Evolutionary conservation across 2,113 vertebrate genomes (phyloP), one percentile per base, ranked within the genome.

Genomic region (Lampris incognitus): DNA sequence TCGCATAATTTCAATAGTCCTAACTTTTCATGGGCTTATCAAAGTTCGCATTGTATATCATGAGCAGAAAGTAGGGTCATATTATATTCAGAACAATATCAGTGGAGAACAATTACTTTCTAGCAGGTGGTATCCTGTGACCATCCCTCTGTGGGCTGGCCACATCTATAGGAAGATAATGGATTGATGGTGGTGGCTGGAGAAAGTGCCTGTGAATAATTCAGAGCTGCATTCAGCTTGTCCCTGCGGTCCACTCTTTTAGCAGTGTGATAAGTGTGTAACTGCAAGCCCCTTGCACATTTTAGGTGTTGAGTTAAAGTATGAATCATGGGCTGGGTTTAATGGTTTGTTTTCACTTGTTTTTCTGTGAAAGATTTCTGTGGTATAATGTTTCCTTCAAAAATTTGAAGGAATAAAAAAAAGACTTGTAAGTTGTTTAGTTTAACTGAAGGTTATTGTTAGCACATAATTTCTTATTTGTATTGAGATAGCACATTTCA

Each of bases 131-230:
- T 94, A 86, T 94, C 89, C 92, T 88, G 91, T 95, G 90, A 87
- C 88, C 49, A 6, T 70, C 84, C 84, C 89, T 79, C 67, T 75
- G 85, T 81, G 87, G 81, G 85, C 76, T 13, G 80, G 85, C 78
- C 80, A 79, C 84, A 86, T 85, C 82, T 85, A 91, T 84, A 54
- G 85, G 78, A 88, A 88, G 83, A 92, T 93, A 94, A 94, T 93
- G 89, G 92, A 84, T 83, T 74, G 80, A 80, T 86, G 87, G 86
- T 74, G 72, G 87, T 90, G 91, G 91, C 83, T 74, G 81, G 87
- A 91, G 91, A 94, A 94, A 94, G 93, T 91, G 87, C 70, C 83
- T 83, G 88, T 94, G 90, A 94, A 95, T 95, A 90, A 94, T 92
- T 95, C 83, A 95, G 84, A 73, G 66, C 56, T 51, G 55, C 68